phyloP scores from a whole-genome alignment of 2,888 invertebrate species.

The Phorcus lineatus region DNA sequence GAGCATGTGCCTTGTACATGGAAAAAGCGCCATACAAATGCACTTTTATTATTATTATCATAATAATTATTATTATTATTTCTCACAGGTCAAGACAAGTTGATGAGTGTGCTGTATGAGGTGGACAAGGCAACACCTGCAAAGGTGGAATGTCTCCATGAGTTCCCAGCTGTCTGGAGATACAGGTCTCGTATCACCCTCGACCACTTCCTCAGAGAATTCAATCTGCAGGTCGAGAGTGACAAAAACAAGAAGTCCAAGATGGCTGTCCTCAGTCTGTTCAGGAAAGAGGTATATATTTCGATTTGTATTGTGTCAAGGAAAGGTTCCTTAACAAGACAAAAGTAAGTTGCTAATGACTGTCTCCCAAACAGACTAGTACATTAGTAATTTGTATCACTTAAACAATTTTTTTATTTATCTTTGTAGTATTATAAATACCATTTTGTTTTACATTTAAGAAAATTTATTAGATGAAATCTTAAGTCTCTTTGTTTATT shows the following conservation, averaged over 20 bases:
- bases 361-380: too few relatives aligned
- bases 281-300: constrained; percentile 28
- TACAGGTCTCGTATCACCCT: constrained; percentile 51
- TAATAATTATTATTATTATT: neutral
- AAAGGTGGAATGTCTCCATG: constrained; percentile 26
- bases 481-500: neutral
- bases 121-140: constrained; percentile 20
- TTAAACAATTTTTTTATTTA: too few relatives aligned
- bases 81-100: constrained; percentile 43
- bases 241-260: neutral
- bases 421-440: too few relatives aligned
- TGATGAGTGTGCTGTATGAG: constrained; percentile 49
- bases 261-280: constrained; percentile 26
- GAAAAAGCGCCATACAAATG: too few relatives aligned
- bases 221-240: constrained; percentile 34
- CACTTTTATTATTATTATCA: too few relatives aligned
- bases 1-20: too few relatives aligned
- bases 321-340: too few relatives aligned
- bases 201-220: constrained; percentile 49
- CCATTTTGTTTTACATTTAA: too few relatives aligned
- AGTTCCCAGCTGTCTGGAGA: constrained; percentile 46
- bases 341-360: too few relatives aligned
- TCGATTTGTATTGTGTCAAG: neutral
- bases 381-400: too few relatives aligned
- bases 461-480: too few relatives aligned